Evolutionary conservation across 2,113 vertebrate species (phyloP).

Genomic region (Prunella fulvescens): DNA sequence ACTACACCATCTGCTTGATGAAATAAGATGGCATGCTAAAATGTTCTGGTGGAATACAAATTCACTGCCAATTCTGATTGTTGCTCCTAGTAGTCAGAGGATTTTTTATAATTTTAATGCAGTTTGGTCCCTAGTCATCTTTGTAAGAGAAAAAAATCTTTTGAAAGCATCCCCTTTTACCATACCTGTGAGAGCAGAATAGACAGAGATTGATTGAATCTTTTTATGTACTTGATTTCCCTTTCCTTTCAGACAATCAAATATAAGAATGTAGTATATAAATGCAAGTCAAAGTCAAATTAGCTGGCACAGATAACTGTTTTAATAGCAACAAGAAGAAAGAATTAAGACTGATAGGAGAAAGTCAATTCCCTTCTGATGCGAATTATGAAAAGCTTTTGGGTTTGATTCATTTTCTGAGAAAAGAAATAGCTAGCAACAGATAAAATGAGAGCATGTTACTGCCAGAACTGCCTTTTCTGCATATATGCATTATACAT

Average conservation of each 20-base stretch:
- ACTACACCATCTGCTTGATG: slow-evolving; percentile 2
- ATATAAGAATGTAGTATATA: not conserved
- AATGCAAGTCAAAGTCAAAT: not conserved
- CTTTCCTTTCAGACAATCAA: not conserved
- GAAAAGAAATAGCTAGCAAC: not conserved
- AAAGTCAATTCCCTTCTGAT: not conserved
- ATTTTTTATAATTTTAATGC: not conserved
- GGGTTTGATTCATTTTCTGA: not conserved
- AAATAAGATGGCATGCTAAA: not conserved
- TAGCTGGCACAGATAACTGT: not conserved
- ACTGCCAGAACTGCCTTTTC: not conserved
- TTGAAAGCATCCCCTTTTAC: not conserved
- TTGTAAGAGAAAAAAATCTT: not conserved
- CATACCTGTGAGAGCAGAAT: not conserved
- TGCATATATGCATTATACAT: slow-evolving; percentile 37
- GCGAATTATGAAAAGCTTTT: not conserved
- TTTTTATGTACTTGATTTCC: not conserved
- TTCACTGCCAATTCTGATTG: not conserved
- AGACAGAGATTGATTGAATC: not conserved
- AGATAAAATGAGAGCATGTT: not conserved
- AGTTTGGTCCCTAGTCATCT: not conserved
- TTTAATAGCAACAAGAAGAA: not conserved
- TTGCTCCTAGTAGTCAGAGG: not conserved
- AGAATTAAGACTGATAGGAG: not conserved
- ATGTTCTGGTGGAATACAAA: not conserved